Conservation (phyloP, 2,888 invertebrate species). For the Drosophila niveifrons region DNA sequence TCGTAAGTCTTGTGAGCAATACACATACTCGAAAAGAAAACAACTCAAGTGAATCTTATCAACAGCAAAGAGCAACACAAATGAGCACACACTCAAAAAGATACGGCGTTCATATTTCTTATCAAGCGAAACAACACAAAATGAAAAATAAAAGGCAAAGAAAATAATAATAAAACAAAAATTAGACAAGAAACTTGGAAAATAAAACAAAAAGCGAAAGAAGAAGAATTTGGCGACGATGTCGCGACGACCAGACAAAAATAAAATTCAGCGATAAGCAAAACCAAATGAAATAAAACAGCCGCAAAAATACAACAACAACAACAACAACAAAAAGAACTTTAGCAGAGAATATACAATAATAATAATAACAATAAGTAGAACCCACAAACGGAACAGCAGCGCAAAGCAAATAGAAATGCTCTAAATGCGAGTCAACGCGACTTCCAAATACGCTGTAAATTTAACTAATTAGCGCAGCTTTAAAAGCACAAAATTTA, state of each 20-base stretch:
- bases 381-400: constrained; percentile 32
- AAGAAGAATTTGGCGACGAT: constrained; percentile 26
- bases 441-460: constrained; percentile 3
- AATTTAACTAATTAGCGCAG: not conserved
- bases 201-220: constrained; percentile 6
- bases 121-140: constrained; percentile 41
- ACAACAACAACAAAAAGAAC: too few relatives aligned
- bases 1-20: constrained; percentile 28
- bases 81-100: constrained; percentile 28
- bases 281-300: constrained; percentile 27
- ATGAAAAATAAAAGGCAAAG: constrained; percentile 1
- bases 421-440: not conserved
- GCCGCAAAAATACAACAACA: constrained; percentile 17
- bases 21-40: constrained; percentile 1
- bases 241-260: constrained; percentile 49
- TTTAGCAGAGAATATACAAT: constrained; percentile 25
- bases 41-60: constrained; percentile 51
- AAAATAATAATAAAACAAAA: constrained; percentile 16
- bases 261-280: constrained; percentile 53
- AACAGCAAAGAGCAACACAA: constrained; percentile 5
- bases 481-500: too few relatives aligned
- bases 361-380: constrained; percentile 42
- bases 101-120: constrained; percentile 57
- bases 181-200: constrained; percentile 30
- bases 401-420: constrained; percentile 12